Base-by-base conservation (phyloP, 1,140 invertebrate genomes). In the Bombus pyrosoma region DNA sequence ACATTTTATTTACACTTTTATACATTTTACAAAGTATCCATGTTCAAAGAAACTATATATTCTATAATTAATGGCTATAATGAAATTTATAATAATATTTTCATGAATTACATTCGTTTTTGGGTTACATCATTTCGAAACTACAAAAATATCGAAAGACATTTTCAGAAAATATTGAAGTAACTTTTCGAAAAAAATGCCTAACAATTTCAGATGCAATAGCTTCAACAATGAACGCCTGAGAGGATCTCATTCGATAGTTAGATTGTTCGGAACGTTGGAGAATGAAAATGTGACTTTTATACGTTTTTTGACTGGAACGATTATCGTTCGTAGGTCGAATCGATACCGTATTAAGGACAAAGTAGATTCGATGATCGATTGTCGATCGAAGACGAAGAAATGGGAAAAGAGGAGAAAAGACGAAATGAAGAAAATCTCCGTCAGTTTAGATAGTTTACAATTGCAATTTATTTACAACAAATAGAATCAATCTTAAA, bases 271-370 rank as follows among this genome's bases (percentile, higher is more conserved):
- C 68, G 75, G 32, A 64, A 83, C 4, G 71, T 43, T 37, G 57
- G 77, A 5, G 76, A 89, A 89, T 89, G 75, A 85, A 89, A 90
- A 89, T 41, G 76, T 85, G 88, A 83, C 84, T 90, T 90, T 89
- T 89, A 85, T 90, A 87, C 86, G 81, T 85, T 90, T 90, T 64
- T 79, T 90, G 79, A 87, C 85, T 81, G 80, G 79, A 53, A 83
- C 68, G 88, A 89, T 66, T 34, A 85, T 88, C 74, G 72, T 78
- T 89, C 75, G 62, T 59, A 71, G 66, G 41, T 53, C 25, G 47
- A 69, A 75, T 37, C 66, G 41, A 78, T 79, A 64, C 37, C 34
- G 18, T 75, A 79, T 62, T 41, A 80, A 62, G 69, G 34, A 68
- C 47, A 53, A 79, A 32, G 57, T 71, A 68, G 34, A 59, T 41